Base-by-base conservation (phyloP, 1,140 invertebrate species). In the Trichonephila clavata region DNA sequence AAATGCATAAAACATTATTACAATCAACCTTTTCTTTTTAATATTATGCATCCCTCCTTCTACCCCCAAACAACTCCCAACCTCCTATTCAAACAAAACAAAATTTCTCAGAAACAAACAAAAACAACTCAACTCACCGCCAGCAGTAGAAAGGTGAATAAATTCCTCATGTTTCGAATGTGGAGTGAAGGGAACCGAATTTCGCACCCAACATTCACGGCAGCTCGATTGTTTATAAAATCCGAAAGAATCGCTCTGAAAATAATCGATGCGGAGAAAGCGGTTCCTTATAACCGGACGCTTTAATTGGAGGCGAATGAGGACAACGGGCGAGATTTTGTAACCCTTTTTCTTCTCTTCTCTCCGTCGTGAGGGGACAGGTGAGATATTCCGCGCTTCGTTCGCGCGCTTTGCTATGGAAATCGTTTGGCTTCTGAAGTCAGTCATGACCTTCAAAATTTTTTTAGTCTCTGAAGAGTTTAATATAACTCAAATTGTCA, bases 241-340 rank as follows among this genome's bases (percentile, higher is more conserved):
- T 57, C 39, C 27, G 81, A 84, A 59, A 18, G 57, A 84, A 57
- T 57, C 43, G 43, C 57, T 59, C 81, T 50, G 57, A 84, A 84
- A 84, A 57, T 59, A 84, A 57, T 59, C 43, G 57, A 57, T 50
- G 81, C 43, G 81, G 81, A 24, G 57, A 84, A 57, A 59, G 43
- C 57, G 57, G 81, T 84, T 59, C 81, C 27, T 84, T 84, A 84
- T 84, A 84, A 84, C 81, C 81, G 81, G 81, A 84, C 81, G 81
- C 43, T 59, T 84, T 84, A 84, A 84, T 84, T 84, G 81, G 81
- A 84, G 81, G 43, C 57, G 43, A 84, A 84, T 84, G 81, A 84
- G 81, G 81, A 84, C 81, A 84, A 50, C 50, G 50, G 50, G 50
- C 81, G 7, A 43, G 81, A 43, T 84, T 84, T 84, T 84, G 81